Conservation (phyloP, 2,888 invertebrate species). For the Diadegma fenestrale region DNA sequence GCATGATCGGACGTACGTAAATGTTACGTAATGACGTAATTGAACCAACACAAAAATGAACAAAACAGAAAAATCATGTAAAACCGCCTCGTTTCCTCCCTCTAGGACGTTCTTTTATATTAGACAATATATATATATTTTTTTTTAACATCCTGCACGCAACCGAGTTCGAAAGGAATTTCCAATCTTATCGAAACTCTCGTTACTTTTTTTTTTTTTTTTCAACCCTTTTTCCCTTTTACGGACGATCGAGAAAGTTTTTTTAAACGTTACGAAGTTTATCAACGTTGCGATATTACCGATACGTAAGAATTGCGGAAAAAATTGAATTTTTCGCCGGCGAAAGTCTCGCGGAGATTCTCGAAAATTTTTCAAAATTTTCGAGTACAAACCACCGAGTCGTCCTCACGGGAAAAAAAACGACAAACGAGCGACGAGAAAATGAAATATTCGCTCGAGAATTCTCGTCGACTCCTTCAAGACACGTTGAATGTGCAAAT, state of each 20-base stretch:
- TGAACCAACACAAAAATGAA: background rate
- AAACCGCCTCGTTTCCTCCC: slow-evolving; percentile 43
- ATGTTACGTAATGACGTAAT: slow-evolving; percentile 54
- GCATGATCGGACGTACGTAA: slow-evolving; percentile 57
- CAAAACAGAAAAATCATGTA: slow-evolving; percentile 14
- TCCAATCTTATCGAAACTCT: background rate
- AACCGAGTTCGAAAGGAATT: background rate
- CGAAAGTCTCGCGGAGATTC: no score
- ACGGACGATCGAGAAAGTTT: slow-evolving; percentile 33
- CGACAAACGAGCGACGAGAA: no score
- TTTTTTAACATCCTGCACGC: slow-evolving; percentile 18
- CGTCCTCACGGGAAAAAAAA: no score
- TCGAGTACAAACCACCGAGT: no score
- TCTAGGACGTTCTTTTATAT: slow-evolving; percentile 54
- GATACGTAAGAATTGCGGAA: no score
- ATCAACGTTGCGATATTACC: background rate
- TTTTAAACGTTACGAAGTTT: slow-evolving; percentile 1
- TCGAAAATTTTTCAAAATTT: no score
- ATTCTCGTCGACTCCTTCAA: slow-evolving; percentile 68
- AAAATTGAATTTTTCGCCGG: no score
- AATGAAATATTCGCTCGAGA: no score
- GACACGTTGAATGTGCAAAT: background rate
- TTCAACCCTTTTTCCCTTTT: slow-evolving; percentile 10
- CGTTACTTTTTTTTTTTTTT: background rate
- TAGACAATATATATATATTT: slow-evolving; percentile 17